phyloP scores from a whole-genome alignment of 2,888 invertebrate species.

The Calameuta idolon region DNA sequence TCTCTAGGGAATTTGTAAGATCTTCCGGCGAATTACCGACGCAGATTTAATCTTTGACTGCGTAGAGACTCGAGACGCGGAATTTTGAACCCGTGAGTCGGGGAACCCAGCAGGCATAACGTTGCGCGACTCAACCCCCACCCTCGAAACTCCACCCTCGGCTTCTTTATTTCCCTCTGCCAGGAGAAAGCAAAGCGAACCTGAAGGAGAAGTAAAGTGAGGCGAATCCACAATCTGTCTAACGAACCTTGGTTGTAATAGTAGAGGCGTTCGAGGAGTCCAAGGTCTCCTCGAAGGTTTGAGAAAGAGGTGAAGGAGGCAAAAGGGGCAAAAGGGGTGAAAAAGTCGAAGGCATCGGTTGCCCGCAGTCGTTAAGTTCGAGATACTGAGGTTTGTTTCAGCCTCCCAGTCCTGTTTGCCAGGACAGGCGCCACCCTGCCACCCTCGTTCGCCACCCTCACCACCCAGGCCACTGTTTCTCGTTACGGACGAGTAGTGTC shows the following conservation, averaged over 20 bases:
- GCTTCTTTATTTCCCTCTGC: not conserved
- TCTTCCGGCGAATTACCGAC: constrained; percentile 39
- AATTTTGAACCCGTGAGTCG: not conserved
- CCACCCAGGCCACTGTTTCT: not conserved
- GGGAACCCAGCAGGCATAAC: not conserved
- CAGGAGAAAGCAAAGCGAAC: not conserved
- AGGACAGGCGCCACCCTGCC: not conserved
- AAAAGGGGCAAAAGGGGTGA: not conserved
- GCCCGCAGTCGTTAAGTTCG: not conserved
- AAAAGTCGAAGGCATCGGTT: constrained; percentile 8
- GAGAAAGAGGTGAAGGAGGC: not conserved
- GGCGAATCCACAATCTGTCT: not conserved
- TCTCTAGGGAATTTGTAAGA: constrained; percentile 34
- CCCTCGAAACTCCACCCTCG: not conserved
- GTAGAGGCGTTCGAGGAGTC: not conserved
- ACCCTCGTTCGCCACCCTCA: not conserved
- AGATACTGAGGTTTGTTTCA: not conserved
- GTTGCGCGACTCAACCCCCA: not conserved
- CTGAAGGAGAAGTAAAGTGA: not conserved
- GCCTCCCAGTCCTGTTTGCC: not conserved
- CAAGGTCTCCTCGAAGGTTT: not conserved
- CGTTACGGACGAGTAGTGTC: not conserved
- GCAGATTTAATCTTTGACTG: constrained; percentile 42
- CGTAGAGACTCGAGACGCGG: not conserved
- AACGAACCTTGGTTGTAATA: not conserved